Conservation (phyloP, 2,888 invertebrate genomes). For the Stramonita haemastoma region DNA sequence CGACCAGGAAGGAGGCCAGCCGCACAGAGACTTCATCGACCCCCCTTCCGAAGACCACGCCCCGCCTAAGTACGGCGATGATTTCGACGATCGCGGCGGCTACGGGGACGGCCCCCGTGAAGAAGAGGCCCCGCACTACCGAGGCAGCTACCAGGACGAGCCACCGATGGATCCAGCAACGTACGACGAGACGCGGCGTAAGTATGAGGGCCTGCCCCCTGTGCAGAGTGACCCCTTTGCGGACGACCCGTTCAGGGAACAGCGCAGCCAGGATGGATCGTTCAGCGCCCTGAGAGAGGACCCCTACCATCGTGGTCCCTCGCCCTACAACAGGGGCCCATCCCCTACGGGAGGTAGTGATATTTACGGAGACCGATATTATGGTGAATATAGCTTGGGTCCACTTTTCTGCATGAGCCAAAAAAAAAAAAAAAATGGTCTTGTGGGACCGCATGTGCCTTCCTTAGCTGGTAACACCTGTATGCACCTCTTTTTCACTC, state of each 20-base stretch:
- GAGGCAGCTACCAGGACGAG: slow-evolving; percentile 54
- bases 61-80: slow-evolving; percentile 44
- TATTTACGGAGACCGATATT: slow-evolving; percentile 45
- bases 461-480: background rate
- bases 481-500: background rate
- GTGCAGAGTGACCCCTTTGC: slow-evolving; percentile 70
- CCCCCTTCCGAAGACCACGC: slow-evolving; percentile 3
- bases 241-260: slow-evolving; percentile 69
- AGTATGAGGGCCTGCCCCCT: slow-evolving; percentile 68
- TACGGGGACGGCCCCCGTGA: background rate
- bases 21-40: background rate
- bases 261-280: slow-evolving; percentile 51
- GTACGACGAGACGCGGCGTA: slow-evolving; percentile 43
- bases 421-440: no score
- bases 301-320: slow-evolving; percentile 29
- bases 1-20: background rate
- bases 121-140: slow-evolving; percentile 33
- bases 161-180: slow-evolving; percentile 41
- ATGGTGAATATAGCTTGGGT: slow-evolving; percentile 46
- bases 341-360: slow-evolving; percentile 52
- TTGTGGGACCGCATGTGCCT: background rate
- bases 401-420: slow-evolving; percentile 5
- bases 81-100: slow-evolving; percentile 16
- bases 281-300: slow-evolving; percentile 47
- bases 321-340: slow-evolving; percentile 56